Conservation (phyloP, 2,113 vertebrate genomes). For the Ageneiosus marmoratus region DNA sequence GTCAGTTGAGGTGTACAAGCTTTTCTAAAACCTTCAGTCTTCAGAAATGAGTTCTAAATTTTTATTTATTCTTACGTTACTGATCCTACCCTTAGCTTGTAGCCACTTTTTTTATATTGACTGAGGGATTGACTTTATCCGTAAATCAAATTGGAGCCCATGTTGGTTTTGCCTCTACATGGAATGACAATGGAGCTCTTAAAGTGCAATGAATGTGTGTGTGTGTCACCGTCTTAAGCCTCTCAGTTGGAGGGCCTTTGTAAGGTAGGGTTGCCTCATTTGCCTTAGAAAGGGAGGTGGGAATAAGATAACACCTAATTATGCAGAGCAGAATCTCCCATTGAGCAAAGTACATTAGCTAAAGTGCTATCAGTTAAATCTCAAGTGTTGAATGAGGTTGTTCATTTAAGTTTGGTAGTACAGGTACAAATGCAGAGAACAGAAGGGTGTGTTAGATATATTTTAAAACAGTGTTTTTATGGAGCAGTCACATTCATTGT, state of each 20-base stretch:
- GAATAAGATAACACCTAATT: slow-evolving; percentile 46
- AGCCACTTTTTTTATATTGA: not conserved
- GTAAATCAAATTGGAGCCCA: slow-evolving; percentile 23
- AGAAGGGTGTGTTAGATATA: not conserved
- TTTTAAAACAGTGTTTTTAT: not conserved
- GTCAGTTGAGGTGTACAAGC: not conserved
- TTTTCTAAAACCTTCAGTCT: not conserved
- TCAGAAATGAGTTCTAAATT: not conserved
- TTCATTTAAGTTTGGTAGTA: not conserved
- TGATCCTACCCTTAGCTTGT: not conserved
- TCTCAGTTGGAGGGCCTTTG: slow-evolving; percentile 55
- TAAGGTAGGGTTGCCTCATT: slow-evolving; percentile 43
- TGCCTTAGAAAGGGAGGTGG: slow-evolving; percentile 44
- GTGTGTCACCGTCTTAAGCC: slow-evolving; percentile 45
- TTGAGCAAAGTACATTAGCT: slow-evolving; percentile 35
- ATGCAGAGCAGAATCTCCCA: slow-evolving; percentile 33
- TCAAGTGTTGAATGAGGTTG: not conserved
- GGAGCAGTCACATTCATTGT: not conserved
- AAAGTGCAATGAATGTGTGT: slow-evolving; percentile 44
- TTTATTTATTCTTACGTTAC: no score
- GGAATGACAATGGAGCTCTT: slow-evolving; percentile 46
- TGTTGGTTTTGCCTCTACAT: slow-evolving; percentile 37
- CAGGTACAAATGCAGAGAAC: not conserved
- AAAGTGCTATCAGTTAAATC: slow-evolving; percentile 1
- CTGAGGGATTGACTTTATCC: not conserved